These are phyloP conservation scores for Aeoliscus strigatus DNA, from an alignment of 2,797 vertebrate genomes.

Conservation along the genomic window DNA sequence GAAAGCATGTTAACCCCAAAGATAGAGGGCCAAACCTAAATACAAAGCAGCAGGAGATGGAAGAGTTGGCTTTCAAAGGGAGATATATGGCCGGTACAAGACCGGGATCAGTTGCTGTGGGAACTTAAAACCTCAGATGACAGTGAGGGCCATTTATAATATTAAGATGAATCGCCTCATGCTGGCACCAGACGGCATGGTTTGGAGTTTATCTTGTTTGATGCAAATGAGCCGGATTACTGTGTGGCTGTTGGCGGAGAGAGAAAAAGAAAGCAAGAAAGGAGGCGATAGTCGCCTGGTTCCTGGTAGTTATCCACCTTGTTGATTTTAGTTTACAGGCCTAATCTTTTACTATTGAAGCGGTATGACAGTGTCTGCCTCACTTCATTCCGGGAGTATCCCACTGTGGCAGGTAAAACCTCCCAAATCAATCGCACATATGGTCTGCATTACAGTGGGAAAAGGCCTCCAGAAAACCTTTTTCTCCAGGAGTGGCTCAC, in stretches of 20 bases:
- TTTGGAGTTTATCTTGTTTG: slow-evolving; percentile 62
- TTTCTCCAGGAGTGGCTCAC: slow-evolving; percentile 66
- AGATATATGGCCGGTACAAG: slow-evolving; percentile 66
- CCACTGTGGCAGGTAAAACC: slow-evolving; percentile 69
- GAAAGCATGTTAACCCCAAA: slow-evolving; percentile 48
- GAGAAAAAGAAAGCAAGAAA: neutral
- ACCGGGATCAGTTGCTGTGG: slow-evolving; percentile 68
- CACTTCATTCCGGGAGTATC: slow-evolving; percentile 62
- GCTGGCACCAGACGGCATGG: slow-evolving; percentile 47
- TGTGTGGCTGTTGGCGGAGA: slow-evolving; percentile 26
- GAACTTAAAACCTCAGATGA: slow-evolving; percentile 78
- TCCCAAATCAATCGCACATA: slow-evolving; percentile 72
- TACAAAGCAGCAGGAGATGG: slow-evolving; percentile 69
- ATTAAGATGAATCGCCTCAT: slow-evolving; percentile 69
- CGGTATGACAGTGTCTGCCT: slow-evolving; percentile 52
- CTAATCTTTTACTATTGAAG: no score
- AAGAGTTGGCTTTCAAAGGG: slow-evolving; percentile 60
- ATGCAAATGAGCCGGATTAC: slow-evolving; percentile 65
- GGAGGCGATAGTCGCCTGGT: neutral
- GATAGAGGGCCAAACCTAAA: slow-evolving; percentile 70
- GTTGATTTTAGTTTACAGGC: slow-evolving; percentile 65
- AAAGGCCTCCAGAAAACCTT: slow-evolving; percentile 60
- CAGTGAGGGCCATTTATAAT: slow-evolving; percentile 72
- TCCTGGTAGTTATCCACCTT: slow-evolving; percentile 52
- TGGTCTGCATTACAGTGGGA: slow-evolving; percentile 76